Evolutionary conservation across 2,888 invertebrate genomes (phyloP).

Genomic region (Axea sp.): DNA sequence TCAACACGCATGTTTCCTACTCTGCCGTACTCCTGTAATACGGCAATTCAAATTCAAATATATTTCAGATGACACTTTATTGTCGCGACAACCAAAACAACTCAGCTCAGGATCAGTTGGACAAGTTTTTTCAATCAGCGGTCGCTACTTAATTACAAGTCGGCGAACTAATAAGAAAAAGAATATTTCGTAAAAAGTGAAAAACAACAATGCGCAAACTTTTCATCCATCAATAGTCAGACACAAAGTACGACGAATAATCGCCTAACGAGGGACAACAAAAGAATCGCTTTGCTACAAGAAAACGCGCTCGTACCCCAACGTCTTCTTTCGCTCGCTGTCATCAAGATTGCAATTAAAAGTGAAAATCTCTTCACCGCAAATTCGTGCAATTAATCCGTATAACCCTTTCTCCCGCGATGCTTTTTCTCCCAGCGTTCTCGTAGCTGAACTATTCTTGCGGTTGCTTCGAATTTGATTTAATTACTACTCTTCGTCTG

Average conservation of each 20-base stretch:
- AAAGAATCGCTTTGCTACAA: conserved; percentile 39
- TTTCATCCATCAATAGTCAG: conserved; percentile 25
- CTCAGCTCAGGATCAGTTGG: background rate
- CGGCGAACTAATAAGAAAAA: conserved; percentile 16
- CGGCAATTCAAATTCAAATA: no score
- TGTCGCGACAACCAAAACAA: background rate
- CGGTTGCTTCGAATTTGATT: conserved; percentile 43
- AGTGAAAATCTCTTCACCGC: conserved; percentile 33
- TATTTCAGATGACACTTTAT: no score
- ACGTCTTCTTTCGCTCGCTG: conserved; percentile 9
- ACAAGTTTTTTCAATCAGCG: conserved; percentile 16
- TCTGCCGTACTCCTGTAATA: no score
- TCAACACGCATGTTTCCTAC: no score
- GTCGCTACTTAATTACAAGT: conserved; percentile 13
- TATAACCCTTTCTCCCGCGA: conserved; percentile 15
- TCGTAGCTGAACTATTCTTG: conserved; percentile 4
- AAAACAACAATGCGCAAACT: conserved; percentile 26
- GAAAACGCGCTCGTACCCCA: conserved; percentile 7
- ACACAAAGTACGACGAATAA: conserved; percentile 29
- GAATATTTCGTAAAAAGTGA: background rate
- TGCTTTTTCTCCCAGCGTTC: conserved; percentile 2
- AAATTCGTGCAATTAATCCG: conserved; percentile 55
- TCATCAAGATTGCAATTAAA: conserved; percentile 55
- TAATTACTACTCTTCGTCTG: conserved; percentile 38
- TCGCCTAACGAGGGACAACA: conserved; percentile 40